These are phyloP conservation scores for Hapalemur alaotrensis DNA, from an alignment of 2,797 vertebrate genomes.

Conservation along the genomic window DNA sequence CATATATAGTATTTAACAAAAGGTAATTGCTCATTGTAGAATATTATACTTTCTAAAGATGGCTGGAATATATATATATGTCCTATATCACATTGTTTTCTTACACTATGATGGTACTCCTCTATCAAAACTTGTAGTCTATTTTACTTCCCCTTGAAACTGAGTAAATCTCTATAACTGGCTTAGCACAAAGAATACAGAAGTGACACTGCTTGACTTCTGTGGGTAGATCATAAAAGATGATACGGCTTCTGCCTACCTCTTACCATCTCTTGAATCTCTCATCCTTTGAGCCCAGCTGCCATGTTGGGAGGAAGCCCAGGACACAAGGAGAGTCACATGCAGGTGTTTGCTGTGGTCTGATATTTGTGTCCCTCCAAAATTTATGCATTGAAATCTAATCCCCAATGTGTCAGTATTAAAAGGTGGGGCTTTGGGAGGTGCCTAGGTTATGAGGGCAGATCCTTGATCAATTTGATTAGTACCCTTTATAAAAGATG, in stretches of 20 bases:
- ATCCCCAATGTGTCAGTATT: background rate
- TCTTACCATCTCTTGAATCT: background rate
- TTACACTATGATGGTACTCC: background rate
- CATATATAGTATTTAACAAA: no score
- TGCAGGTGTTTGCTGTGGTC: background rate
- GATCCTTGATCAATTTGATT: background rate
- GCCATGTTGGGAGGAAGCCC: background rate
- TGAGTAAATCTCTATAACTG: background rate
- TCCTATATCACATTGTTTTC: background rate
- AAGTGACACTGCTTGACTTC: background rate
- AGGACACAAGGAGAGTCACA: background rate
- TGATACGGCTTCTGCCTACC: background rate
- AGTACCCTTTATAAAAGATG: background rate
- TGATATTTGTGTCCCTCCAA: background rate
- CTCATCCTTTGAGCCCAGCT: background rate
- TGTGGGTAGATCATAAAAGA: background rate
- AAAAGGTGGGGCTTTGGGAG: background rate
- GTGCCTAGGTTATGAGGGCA: background rate
- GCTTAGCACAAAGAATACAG: background rate
- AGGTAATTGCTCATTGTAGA: background rate
- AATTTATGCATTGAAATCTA: background rate
- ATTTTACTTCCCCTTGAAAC: background rate
- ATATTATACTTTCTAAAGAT: background rate
- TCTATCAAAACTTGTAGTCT: background rate
- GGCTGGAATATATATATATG: fast-evolving